These are phyloP conservation scores for Toxotes lorentzi DNA, from an alignment of 2,797 vertebrate species.

Conservation along the genomic window DNA sequence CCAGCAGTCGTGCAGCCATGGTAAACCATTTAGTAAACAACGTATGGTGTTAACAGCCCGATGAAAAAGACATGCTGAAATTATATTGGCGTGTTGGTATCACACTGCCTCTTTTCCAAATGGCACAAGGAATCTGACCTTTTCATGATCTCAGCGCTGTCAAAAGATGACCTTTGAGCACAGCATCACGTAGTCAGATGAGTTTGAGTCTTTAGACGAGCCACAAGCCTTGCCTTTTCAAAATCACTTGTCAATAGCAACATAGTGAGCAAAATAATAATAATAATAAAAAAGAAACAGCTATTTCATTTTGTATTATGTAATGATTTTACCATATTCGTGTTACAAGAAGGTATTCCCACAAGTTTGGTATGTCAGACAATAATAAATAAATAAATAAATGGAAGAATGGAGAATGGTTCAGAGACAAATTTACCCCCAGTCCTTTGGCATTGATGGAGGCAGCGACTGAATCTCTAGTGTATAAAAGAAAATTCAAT, in stretches of 20 bases:
- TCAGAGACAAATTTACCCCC: slow-evolving; percentile 53
- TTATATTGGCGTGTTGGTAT: slow-evolving; percentile 79
- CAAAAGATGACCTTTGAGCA: slow-evolving; percentile 80
- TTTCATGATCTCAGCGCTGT: slow-evolving; percentile 76
- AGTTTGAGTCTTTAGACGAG: slow-evolving; percentile 61
- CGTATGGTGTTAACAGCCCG: slow-evolving; percentile 47
- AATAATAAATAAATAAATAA: slow-evolving; percentile 2
- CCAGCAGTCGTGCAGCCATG: slow-evolving; percentile 17
- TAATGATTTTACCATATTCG: not conserved
- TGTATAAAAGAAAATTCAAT: slow-evolving; percentile 71
- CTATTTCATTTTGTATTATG: slow-evolving; percentile 6
- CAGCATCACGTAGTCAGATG: slow-evolving; percentile 61
- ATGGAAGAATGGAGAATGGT: slow-evolving; percentile 22
- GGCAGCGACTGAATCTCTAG: slow-evolving; percentile 54
- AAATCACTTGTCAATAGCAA: slow-evolving; percentile 49
- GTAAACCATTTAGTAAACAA: slow-evolving; percentile 65
- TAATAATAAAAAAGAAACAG: not conserved
- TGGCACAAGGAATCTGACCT: slow-evolving; percentile 81
- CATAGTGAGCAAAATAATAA: slow-evolving; percentile 27
- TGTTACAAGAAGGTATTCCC: not conserved
- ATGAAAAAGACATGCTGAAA: slow-evolving; percentile 75
- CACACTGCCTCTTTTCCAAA: slow-evolving; percentile 79
- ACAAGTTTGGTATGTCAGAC: slow-evolving; percentile 24
- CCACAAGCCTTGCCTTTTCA: slow-evolving; percentile 46
- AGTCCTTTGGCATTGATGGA: slow-evolving; percentile 40